Conservation (phyloP, 2,113 vertebrate genomes). For the Apodemus sylvaticus region DNA sequence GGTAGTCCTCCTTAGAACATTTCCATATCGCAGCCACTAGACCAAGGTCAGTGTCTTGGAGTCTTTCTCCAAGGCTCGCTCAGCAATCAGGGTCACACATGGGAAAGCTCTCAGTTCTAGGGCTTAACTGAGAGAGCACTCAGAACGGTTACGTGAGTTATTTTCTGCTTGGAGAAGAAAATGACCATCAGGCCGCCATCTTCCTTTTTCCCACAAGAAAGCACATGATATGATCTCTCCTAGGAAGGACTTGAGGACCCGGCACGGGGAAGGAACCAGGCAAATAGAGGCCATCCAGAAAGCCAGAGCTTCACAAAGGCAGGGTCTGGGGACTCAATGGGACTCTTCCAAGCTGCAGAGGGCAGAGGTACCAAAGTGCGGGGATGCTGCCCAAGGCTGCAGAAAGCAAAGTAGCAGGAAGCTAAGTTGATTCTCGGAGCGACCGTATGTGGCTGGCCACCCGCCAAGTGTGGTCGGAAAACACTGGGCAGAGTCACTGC, state of each 20-base stretch:
- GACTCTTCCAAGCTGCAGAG: background rate
- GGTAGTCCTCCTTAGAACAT: background rate
- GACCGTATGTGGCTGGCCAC: conserved; percentile 51
- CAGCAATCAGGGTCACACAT: background rate
- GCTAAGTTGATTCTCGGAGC: conserved; percentile 29
- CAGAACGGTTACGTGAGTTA: background rate
- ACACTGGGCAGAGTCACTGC: conserved; percentile 61
- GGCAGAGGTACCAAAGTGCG: background rate
- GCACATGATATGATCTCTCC: background rate
- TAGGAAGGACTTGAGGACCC: background rate
- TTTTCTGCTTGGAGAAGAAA: background rate
- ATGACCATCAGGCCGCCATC: background rate
- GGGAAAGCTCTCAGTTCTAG: background rate
- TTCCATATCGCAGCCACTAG: background rate
- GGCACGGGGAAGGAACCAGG: background rate
- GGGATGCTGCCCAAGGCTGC: conserved; percentile 3
- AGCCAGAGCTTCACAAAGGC: background rate
- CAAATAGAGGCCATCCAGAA: background rate
- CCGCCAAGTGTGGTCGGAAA: conserved; percentile 58
- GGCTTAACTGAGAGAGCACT: rapidly evolving
- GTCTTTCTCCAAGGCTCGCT: background rate
- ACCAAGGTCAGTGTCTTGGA: background rate
- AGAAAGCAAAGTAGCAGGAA: background rate
- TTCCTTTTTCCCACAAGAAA: background rate
- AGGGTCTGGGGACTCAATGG: background rate